Evolutionary conservation across 2,113 vertebrate genomes (phyloP).

Genomic region (Notothenia coriiceps): DNA sequence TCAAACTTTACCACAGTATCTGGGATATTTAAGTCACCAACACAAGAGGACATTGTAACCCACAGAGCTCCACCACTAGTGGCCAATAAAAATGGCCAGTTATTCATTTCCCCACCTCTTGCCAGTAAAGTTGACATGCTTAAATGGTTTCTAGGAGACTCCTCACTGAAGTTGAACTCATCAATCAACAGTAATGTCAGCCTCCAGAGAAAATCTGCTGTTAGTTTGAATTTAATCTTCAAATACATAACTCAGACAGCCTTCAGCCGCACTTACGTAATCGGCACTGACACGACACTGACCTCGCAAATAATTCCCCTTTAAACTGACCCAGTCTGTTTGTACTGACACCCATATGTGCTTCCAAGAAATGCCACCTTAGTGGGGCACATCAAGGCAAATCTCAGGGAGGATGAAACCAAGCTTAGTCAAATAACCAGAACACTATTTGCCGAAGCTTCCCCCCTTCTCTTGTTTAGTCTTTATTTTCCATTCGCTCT

Average conservation of each 20-base stretch:
- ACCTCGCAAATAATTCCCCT: constrained; percentile 22
- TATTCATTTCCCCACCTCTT: too few species aligned
- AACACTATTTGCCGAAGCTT: background rate
- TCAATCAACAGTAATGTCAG: too few species aligned
- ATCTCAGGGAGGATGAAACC: background rate
- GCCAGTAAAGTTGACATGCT: too few species aligned
- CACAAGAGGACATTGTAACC: too few species aligned
- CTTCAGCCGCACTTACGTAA: background rate
- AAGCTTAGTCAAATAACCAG: background rate
- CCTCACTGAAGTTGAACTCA: too few species aligned
- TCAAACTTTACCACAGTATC: background rate
- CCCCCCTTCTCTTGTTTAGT: constrained; percentile 14
- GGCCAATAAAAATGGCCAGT: too few species aligned
- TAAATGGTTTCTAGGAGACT: too few species aligned
- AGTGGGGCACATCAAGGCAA: background rate
- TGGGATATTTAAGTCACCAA: background rate
- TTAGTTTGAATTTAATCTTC: background rate
- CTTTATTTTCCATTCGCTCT: background rate
- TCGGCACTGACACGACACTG: background rate
- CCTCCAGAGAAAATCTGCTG: background rate
- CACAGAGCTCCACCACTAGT: too few species aligned
- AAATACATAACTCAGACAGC: constrained; percentile 1
- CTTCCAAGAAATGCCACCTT: constrained; percentile 12
- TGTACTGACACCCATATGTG: constrained; percentile 19
- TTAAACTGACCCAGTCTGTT: background rate